Percentiles rank a stretch among this genome's conserved stretches.
phyloP scores from a whole-genome alignment of 2,888 invertebrate genomes.

The Hemistola chrysoprasaria region DNA sequence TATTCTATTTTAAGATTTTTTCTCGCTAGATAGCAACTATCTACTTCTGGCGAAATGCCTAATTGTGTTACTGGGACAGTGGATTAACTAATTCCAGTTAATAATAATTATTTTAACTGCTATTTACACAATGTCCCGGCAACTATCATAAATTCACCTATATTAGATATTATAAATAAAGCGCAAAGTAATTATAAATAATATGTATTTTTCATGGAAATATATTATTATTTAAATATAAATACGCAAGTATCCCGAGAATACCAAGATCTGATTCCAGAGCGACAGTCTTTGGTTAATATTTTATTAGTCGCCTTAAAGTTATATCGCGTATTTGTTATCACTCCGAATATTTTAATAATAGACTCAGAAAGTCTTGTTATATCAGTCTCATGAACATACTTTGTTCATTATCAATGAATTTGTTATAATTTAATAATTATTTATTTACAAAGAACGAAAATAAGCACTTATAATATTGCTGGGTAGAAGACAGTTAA shows the following conservation, averaged over 20 bases:
- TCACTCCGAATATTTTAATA: conserved; percentile 27
- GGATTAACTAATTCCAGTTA: conserved; percentile 1
- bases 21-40: conserved; percentile 18
- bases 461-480: conserved; percentile 11
- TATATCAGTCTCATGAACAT: conserved; percentile 58
- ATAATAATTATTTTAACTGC: background rate
- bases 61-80: conserved; percentile 5
- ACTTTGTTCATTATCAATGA: conserved; percentile 44
- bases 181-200: no score
- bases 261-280: conserved; percentile 30
- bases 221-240: conserved; percentile 1
- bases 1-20: conserved; percentile 10
- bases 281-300: conserved; percentile 53
- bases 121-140: no score
- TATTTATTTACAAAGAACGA: conserved; percentile 28
- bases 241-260: conserved; percentile 9
- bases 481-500: conserved; percentile 14
- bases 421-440: conserved; percentile 48
- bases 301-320: conserved; percentile 32
- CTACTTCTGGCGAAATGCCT: conserved; percentile 13
- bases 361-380: conserved; percentile 41
- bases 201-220: no score
- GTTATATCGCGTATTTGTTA: conserved; percentile 21
- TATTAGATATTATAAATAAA: no score
- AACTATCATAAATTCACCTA: no score